These are phyloP conservation scores for Trichomalopsis sarcophagae DNA, from an alignment of 1,140 invertebrate genomes.

Conservation along the genomic window DNA sequence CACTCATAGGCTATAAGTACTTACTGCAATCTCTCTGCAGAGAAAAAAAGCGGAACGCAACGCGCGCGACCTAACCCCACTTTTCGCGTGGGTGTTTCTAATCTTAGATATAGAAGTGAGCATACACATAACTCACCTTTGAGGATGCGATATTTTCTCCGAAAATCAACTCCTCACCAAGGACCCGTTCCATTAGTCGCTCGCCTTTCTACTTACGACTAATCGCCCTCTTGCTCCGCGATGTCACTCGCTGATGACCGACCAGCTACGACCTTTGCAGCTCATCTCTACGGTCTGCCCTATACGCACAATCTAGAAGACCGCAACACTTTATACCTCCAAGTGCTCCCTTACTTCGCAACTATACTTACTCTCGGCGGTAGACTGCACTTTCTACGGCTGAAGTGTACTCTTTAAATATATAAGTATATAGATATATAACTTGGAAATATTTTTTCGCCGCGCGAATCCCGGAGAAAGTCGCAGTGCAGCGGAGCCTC, in stretches of 20 bases:
- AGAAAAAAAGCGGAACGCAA: neutral
- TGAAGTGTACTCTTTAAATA: too few relatives aligned
- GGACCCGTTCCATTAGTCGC: neutral
- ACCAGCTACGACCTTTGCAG: conserved; percentile 1
- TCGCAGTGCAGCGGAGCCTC: too few relatives aligned
- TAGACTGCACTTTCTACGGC: too few relatives aligned
- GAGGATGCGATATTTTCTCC: neutral
- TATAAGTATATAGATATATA: too few relatives aligned
- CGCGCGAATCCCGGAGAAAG: too few relatives aligned
- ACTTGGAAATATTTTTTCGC: too few relatives aligned
- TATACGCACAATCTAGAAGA: neutral
- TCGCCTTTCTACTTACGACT: too few relatives aligned
- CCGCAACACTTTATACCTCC: neutral
- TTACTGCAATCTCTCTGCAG: neutral
- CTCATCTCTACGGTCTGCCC: neutral
- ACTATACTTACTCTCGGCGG: too few relatives aligned
- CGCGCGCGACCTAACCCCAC: conserved; percentile 4
- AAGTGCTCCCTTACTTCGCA: neutral
- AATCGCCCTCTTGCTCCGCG: neutral
- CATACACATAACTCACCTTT: neutral
- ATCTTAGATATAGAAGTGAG: neutral
- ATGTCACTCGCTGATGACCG: conserved; percentile 20
- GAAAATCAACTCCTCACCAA: too few relatives aligned
- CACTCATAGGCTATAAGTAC: too few relatives aligned
- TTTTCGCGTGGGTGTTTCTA: neutral